Evolutionary conservation across 2,888 invertebrate species (phyloP).

Genomic region (Leucoptera coffeella): DNA sequence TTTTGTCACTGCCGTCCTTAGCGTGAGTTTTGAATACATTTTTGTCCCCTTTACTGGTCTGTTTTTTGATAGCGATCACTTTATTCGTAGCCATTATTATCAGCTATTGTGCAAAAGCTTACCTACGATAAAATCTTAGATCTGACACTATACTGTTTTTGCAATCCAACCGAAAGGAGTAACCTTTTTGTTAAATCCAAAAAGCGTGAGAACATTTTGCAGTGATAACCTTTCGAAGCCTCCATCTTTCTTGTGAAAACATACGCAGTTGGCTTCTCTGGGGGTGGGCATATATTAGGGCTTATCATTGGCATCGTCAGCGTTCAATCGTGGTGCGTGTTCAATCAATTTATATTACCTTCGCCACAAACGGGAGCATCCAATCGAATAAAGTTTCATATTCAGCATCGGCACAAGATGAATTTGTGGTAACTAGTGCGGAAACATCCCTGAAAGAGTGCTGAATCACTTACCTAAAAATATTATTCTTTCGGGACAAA

Average conservation of each 20-base stretch:
- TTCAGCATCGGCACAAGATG: slow-evolving; percentile 22
- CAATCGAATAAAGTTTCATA: slow-evolving; percentile 28
- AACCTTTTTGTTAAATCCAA: slow-evolving; percentile 29
- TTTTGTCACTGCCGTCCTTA: slow-evolving; percentile 21
- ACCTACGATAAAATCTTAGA: slow-evolving; percentile 45
- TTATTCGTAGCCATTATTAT: slow-evolving; percentile 44
- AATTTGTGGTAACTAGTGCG: slow-evolving; percentile 23
- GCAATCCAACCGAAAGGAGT: slow-evolving; percentile 31
- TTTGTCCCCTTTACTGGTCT: slow-evolving; percentile 33
- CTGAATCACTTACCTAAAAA: slow-evolving; percentile 21
- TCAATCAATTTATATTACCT: slow-evolving; percentile 33
- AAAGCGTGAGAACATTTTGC: slow-evolving; percentile 31
- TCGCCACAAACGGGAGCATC: slow-evolving; percentile 25
- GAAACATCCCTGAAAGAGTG: slow-evolving; percentile 17
- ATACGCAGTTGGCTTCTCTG: too few species aligned
- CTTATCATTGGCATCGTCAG: too few species aligned
- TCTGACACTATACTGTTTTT: slow-evolving; percentile 38
- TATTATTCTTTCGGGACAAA: slow-evolving; percentile 12
- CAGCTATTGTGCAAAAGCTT: slow-evolving; percentile 42
- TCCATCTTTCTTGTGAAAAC: too few species aligned
- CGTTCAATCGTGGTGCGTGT: too few species aligned
- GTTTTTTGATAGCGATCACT: slow-evolving; percentile 47
- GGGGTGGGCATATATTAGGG: too few species aligned
- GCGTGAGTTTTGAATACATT: slow-evolving; percentile 23
- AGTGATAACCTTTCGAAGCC: too few species aligned